Conservation (phyloP, 2,113 vertebrate genomes). For the Otis tarda region DNA sequence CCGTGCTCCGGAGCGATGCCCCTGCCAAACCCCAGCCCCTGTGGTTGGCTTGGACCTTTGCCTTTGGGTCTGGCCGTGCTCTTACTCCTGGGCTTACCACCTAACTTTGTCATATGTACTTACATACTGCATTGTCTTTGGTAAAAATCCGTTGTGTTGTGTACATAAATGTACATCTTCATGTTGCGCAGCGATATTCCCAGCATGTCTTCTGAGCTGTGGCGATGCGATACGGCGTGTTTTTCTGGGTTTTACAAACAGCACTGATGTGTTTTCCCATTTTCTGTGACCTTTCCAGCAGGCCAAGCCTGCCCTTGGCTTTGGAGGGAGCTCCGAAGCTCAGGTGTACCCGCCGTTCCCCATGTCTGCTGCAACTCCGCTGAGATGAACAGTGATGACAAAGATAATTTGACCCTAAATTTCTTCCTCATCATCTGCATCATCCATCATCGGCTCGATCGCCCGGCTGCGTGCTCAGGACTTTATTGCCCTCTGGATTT, state of each 20-base stretch:
- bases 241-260: background rate
- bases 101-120: background rate
- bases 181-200: background rate
- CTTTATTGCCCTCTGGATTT: background rate
- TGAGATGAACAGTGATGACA: background rate
- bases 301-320: background rate
- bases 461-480: background rate
- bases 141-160: background rate
- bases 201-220: background rate
- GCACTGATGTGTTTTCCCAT: background rate
- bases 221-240: background rate
- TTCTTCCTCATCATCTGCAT: background rate
- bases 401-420: background rate
- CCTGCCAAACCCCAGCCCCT: background rate
- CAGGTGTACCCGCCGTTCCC: background rate
- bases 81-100: background rate
- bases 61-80: background rate
- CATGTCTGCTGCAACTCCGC: fast-evolving
- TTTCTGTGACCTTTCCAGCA: background rate
- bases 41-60: background rate
- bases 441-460: background rate
- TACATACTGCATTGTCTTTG: background rate
- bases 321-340: background rate
- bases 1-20: fast-evolving
- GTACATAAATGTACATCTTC: background rate